Evolutionary conservation across 2,797 vertebrate species (phyloP).

Genomic region (Chaetophractus vellerosus): DNA sequence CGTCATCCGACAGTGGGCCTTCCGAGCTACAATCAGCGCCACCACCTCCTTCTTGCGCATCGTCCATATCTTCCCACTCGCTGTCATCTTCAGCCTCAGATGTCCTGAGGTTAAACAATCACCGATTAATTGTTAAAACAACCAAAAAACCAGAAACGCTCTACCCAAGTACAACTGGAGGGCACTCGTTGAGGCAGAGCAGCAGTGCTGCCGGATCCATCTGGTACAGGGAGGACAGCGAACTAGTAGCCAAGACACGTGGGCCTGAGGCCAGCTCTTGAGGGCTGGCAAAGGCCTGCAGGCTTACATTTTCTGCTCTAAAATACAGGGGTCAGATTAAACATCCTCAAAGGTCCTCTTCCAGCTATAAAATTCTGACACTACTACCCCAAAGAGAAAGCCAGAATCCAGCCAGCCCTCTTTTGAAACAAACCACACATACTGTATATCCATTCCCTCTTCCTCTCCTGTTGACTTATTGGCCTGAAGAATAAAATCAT

Average conservation of each 20-base stretch:
- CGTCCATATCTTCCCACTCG: slow-evolving; percentile 94
- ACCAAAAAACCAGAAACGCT: background rate
- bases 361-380: background rate
- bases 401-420: background rate
- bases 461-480: slow-evolving; percentile 87
- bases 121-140: slow-evolving; percentile 44
- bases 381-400: background rate
- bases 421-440: slow-evolving; percentile 74
- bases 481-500: slow-evolving; percentile 96
- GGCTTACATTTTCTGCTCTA: slow-evolving; percentile 10
- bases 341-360: background rate
- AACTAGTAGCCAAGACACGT: background rate
- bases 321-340: background rate
- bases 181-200: background rate
- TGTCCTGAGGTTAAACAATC: slow-evolving; percentile 77
- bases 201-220: background rate
- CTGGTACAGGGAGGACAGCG: background rate
- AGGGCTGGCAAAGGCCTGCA: background rate
- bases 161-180: background rate
- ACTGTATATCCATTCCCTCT: slow-evolving; percentile 80
- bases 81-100: slow-evolving; percentile 89
- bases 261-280: slow-evolving; percentile 21
- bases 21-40: slow-evolving; percentile 89
- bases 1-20: slow-evolving; percentile 90
- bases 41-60: slow-evolving; percentile 80